Conservation (phyloP, 2,113 vertebrate species). For the Cariama cristata region DNA sequence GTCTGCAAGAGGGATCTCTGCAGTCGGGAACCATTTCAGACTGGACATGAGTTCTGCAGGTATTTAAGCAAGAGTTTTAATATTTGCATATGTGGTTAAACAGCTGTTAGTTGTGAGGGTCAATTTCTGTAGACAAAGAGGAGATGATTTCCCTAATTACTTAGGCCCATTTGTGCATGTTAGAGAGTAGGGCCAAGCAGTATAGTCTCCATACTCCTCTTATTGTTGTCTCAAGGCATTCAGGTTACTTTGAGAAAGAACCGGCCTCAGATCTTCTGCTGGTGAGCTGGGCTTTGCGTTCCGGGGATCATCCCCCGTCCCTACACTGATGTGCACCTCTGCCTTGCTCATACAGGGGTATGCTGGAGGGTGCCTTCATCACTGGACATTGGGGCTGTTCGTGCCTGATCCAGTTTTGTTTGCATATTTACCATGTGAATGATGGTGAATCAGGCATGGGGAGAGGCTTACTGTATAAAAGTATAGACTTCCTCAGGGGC, state of each 20-base stretch:
- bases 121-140: background rate
- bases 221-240: background rate
- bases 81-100: accelerated
- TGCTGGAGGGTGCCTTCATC: background rate
- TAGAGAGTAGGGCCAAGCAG: background rate
- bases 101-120: background rate
- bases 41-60: background rate
- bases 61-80: background rate
- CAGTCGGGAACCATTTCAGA: background rate
- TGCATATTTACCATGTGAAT: accelerated
- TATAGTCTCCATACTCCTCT: background rate
- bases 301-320: background rate
- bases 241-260: background rate
- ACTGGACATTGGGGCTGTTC: background rate
- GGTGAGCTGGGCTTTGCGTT: background rate
- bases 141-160: background rate
- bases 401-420: background rate
- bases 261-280: background rate
- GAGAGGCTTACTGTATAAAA: background rate
- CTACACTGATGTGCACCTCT: background rate
- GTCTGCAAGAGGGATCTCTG: background rate
- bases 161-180: accelerated
- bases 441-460: background rate
- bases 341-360: background rate
- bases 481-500: background rate